Conservation (phyloP, 2,888 invertebrate genomes). For the Chrysina gloriosa region DNA sequence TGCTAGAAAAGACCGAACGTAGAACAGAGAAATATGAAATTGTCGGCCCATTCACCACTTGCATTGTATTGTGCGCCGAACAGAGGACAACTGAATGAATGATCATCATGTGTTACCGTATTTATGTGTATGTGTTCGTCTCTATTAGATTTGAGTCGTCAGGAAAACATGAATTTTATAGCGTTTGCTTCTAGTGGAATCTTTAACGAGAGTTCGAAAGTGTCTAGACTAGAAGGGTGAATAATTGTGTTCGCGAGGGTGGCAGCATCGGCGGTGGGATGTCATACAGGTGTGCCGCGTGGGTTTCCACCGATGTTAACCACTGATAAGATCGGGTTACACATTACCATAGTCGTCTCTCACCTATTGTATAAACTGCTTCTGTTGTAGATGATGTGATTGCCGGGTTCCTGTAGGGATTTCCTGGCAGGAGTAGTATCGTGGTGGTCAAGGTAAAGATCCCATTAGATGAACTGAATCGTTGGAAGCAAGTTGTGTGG, state of each 20-base stretch:
- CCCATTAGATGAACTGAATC: background rate
- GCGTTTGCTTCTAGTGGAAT: conserved; percentile 25
- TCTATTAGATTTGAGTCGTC: conserved; percentile 23
- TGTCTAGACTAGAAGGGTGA: conserved; percentile 44
- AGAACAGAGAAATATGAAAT: conserved; percentile 5
- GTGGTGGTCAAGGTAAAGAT: conserved; percentile 20
- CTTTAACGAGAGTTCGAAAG: conserved; percentile 34
- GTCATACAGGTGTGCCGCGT: conserved; percentile 48
- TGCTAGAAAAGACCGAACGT: background rate
- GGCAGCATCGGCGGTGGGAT: conserved; percentile 40
- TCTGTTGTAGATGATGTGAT: conserved; percentile 42
- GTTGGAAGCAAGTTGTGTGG: background rate
- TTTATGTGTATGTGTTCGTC: background rate
- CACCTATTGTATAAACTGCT: conserved; percentile 41
- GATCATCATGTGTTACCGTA: conserved; percentile 17
- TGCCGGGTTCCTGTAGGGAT: conserved; percentile 35
- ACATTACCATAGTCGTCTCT: conserved; percentile 48
- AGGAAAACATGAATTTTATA: conserved; percentile 14
- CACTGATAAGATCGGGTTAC: conserved; percentile 47
- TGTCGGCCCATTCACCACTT: conserved; percentile 30
- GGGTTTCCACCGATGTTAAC: conserved; percentile 44
- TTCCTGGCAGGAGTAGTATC: conserved; percentile 36
- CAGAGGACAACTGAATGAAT: conserved; percentile 29
- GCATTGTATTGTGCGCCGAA: conserved; percentile 30
- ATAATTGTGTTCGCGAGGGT: conserved; percentile 44